Base-by-base conservation (phyloP, 2,888 invertebrate genomes). In the Dicyrtoma fusca region DNA sequence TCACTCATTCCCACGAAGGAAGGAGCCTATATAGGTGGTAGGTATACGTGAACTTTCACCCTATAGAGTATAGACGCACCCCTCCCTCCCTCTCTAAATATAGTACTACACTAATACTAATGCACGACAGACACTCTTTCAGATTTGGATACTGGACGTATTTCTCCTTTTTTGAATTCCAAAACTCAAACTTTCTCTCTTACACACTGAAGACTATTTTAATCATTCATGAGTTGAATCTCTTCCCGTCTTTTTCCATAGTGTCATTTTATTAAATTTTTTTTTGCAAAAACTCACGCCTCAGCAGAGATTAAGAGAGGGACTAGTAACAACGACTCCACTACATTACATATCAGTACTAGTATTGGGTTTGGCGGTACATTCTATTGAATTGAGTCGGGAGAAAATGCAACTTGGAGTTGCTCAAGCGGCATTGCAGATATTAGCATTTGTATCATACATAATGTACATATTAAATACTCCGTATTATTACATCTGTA, bases 181-280 rank as follows among this genome's bases (percentile, higher is more conserved):
- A 66, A 66, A 47, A 51, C 51, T 63, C 59, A 49, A 62, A 59
- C 49, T 57, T 64, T 62, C 44, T 47, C 44, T 47, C 64, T 70
- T 69, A 55, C 61, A 51, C 26, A 63, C 61, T 59, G 26, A 69
- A 70, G 65, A 72, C 64, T 72, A 66, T 71, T 74, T 72, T 72
- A 75, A 72, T 72, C 72, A 75, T 72, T 75, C 72, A 72, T 74
- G 70, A 73, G 66, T 57, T 55, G 69, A 70, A 64, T 65, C 69
- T 71, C 66, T 68, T 59, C 21, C 49, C 69, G 45, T 69, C 69
- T 57, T 57, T 53, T 44, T 66, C 55, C 51, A 51, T 61, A 49
- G 68, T 59, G 68, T 68, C 68, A 68, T 68, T 68, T 68, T 68
- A 68, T 68, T 68, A 68, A 68, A 68, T 55, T 68, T 55, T 45